Conservation (phyloP, 2,888 invertebrate species). For the Mythimna pallens region DNA sequence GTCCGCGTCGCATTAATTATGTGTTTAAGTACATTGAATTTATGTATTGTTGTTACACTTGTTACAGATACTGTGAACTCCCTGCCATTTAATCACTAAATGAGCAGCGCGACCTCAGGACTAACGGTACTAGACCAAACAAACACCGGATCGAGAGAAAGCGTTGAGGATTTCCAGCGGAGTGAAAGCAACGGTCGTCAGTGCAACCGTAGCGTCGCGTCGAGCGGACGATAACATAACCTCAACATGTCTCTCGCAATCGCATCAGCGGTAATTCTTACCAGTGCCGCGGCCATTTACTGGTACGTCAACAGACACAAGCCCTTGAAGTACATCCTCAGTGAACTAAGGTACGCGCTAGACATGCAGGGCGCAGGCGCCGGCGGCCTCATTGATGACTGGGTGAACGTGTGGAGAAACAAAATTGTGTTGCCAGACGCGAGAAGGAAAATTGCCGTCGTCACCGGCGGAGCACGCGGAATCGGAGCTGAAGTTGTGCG, state of each 20-base stretch:
- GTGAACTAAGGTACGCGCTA: slow-evolving; percentile 88
- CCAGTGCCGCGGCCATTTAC: slow-evolving; percentile 79
- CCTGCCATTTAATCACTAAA: slow-evolving; percentile 58
- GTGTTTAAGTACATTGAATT: slow-evolving; percentile 34
- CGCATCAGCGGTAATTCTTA: slow-evolving; percentile 75
- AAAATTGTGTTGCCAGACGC: slow-evolving; percentile 92
- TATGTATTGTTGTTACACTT: slow-evolving; percentile 39
- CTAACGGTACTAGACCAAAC: slow-evolving; percentile 85
- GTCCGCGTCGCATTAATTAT: slow-evolving; percentile 26
- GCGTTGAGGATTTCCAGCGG: slow-evolving; percentile 84
- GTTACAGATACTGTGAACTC: slow-evolving; percentile 57
- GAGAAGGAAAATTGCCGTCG: slow-evolving; percentile 93
- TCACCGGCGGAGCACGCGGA: slow-evolving; percentile 97
- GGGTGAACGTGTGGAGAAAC: slow-evolving; percentile 89
- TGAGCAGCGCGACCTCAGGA: slow-evolving; percentile 71
- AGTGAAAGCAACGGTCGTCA: slow-evolving; percentile 85
- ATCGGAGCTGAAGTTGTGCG: slow-evolving; percentile 95
- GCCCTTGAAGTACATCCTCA: slow-evolving; percentile 87
- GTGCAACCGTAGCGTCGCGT: slow-evolving; percentile 79
- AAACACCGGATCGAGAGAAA: slow-evolving; percentile 84
- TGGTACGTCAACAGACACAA: slow-evolving; percentile 90
- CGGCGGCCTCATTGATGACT: slow-evolving; percentile 91
- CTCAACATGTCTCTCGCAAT: slow-evolving; percentile 81
- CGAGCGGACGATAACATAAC: slow-evolving; percentile 82
- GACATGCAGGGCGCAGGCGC: slow-evolving; percentile 91